phyloP scores from a whole-genome alignment of 2,797 vertebrate genomes.

The Sebastolobus altivelis region DNA sequence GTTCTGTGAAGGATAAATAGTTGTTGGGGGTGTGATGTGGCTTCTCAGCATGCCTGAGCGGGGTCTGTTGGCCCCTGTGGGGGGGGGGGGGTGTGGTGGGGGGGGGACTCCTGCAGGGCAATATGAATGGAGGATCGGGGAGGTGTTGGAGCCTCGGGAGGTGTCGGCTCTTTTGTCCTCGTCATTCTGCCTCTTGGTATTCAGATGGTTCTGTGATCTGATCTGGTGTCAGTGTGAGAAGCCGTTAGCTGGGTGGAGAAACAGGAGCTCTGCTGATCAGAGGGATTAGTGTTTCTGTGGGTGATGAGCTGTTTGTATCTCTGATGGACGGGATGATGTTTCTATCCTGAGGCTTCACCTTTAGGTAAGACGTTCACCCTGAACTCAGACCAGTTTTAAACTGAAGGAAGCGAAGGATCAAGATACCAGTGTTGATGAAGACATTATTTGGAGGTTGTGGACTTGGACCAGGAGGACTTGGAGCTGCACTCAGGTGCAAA shows the following conservation, averaged over 20 bases:
- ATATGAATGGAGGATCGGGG: conserved; percentile 37
- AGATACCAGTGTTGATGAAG: too few species aligned
- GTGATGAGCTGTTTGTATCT: background rate
- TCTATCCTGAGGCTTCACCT: background rate
- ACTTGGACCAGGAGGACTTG: too few species aligned
- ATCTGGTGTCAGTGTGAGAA: background rate
- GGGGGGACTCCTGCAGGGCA: conserved; percentile 18
- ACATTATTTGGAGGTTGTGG: too few species aligned
- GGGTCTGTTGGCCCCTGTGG: background rate
- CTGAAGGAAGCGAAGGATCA: too few species aligned
- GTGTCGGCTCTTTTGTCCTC: conserved; percentile 41
- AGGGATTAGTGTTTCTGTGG: too few species aligned
- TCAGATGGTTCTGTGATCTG: conserved; percentile 34
- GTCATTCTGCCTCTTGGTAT: conserved; percentile 24
- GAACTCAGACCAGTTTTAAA: too few species aligned
- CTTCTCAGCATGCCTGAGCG: conserved; percentile 10
- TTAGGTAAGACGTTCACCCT: conserved; percentile 2
- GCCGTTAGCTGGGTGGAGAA: too few species aligned
- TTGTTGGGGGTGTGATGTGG: background rate
- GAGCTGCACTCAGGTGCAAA: too few species aligned
- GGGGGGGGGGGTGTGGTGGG: background rate
- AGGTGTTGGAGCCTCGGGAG: background rate
- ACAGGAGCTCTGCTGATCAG: too few species aligned
- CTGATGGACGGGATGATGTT: background rate
- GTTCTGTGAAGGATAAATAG: background rate